Evolutionary conservation across 2,797 vertebrate species (phyloP).

Genomic region (Psittacula derbiana): DNA sequence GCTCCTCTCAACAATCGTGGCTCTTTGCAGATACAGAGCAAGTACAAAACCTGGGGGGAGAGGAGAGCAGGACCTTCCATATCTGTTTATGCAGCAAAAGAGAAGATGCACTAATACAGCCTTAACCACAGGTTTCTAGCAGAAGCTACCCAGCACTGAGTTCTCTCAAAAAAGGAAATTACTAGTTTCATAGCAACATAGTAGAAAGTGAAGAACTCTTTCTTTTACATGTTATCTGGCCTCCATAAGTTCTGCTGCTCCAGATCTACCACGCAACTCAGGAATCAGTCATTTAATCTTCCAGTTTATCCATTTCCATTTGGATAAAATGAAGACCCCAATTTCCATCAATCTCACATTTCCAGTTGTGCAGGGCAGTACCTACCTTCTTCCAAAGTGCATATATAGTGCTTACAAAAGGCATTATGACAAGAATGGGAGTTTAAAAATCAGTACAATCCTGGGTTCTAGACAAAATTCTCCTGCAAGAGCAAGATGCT

Average conservation of each 20-base stretch:
- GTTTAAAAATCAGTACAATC: fast-evolving
- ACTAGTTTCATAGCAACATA: not conserved
- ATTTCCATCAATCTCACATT: not conserved
- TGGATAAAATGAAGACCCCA: not conserved
- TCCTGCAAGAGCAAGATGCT: not conserved
- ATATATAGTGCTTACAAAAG: not conserved
- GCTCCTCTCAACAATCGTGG: not conserved
- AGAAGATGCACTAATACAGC: not conserved
- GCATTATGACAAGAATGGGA: not conserved
- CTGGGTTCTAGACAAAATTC: not conserved
- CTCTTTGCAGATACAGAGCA: not conserved
- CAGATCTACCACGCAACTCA: not conserved
- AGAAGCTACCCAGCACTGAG: not conserved
- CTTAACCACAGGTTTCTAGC: not conserved
- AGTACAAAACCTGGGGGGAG: not conserved
- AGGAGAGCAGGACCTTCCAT: not conserved
- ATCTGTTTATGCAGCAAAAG: not conserved
- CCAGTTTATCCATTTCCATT: not conserved
- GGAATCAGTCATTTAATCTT: not conserved
- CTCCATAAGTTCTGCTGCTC: not conserved
- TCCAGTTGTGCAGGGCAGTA: not conserved
- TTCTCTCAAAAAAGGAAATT: not conserved
- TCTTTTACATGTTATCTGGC: not conserved
- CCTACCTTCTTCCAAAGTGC: not conserved
- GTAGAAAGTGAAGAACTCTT: not conserved